Conservation (phyloP, 2,113 vertebrate genomes). For the Eolophus roseicapilla region DNA sequence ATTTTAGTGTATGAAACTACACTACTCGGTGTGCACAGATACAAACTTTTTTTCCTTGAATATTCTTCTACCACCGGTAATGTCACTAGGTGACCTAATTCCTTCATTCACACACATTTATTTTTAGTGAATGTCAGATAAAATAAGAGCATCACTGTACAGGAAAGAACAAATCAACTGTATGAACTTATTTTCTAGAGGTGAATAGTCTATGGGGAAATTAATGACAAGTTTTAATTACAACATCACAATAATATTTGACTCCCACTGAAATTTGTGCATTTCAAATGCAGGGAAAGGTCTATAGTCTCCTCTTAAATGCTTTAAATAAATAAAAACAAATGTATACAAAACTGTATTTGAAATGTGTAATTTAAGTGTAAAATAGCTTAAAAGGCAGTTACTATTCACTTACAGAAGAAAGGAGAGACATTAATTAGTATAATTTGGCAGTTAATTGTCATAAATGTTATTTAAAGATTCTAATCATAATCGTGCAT, state of each 20-base stretch:
- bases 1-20: neutral
- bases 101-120: slow-evolving; percentile 75
- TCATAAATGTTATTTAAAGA: slow-evolving; percentile 27
- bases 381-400: slow-evolving; percentile 45
- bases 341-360: slow-evolving; percentile 40
- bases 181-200: slow-evolving; percentile 37
- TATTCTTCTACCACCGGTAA: slow-evolving; percentile 54
- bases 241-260: slow-evolving; percentile 14
- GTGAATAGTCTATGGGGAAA: slow-evolving; percentile 21
- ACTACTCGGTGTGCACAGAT: neutral
- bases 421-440: slow-evolving; percentile 46
- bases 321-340: slow-evolving; percentile 44
- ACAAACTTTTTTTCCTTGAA: slow-evolving; percentile 12
- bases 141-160: slow-evolving; percentile 63
- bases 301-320: neutral
- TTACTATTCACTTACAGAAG: slow-evolving; percentile 22
- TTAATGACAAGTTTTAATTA: slow-evolving; percentile 50
- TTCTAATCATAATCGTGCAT: neutral
- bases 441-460: slow-evolving; percentile 53
- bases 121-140: slow-evolving; percentile 77
- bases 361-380: slow-evolving; percentile 47
- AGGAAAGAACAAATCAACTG: slow-evolving; percentile 47
- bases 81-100: slow-evolving; percentile 78
- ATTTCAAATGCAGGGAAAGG: slow-evolving; percentile 34
- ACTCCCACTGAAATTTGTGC: slow-evolving; percentile 13